Percentiles rank a stretch among this genome's conserved stretches.
phyloP scores from a whole-genome alignment of 1,140 invertebrate genomes.

The Prorops nasuta region DNA sequence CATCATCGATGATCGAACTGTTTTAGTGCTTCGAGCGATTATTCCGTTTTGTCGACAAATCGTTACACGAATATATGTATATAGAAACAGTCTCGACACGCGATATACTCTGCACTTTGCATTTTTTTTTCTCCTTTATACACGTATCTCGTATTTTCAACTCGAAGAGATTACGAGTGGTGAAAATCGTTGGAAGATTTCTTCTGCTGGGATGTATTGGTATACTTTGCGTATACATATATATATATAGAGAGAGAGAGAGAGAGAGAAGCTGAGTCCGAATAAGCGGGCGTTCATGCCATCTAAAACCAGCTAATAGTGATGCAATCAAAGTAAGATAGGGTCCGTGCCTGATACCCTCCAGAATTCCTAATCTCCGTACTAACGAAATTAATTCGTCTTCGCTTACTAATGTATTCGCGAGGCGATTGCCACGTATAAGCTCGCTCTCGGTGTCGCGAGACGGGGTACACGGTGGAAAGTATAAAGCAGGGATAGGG shows the following conservation, averaged over 20 bases:
- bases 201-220: too few species aligned
- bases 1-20: slow-evolving; percentile 20
- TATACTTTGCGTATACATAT: too few species aligned
- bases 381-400: slow-evolving; percentile 48
- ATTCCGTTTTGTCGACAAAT: neutral
- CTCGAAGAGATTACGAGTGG: too few species aligned
- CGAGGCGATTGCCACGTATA: slow-evolving; percentile 28
- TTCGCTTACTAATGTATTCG: slow-evolving; percentile 33
- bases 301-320: slow-evolving; percentile 22
- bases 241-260: too few species aligned
- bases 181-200: too few species aligned
- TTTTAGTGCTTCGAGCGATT: slow-evolving; percentile 13
- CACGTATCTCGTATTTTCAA: slow-evolving; percentile 10
- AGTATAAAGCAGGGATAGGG: slow-evolving; percentile 18
- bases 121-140: slow-evolving; percentile 16
- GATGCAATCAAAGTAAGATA: slow-evolving; percentile 28
- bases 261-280: too few species aligned
- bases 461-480: too few species aligned
- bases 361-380: slow-evolving; percentile 27
- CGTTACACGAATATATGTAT: neutral
- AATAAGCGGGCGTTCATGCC: too few species aligned
- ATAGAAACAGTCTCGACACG: too few species aligned
- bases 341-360: slow-evolving; percentile 2
- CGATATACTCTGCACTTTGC: too few species aligned
- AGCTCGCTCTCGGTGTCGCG: slow-evolving; percentile 15